Evolutionary conservation across 2,888 invertebrate genomes (phyloP), one percentile per base, ranked within the genome.

Genomic region (Furcula furcula): DNA sequence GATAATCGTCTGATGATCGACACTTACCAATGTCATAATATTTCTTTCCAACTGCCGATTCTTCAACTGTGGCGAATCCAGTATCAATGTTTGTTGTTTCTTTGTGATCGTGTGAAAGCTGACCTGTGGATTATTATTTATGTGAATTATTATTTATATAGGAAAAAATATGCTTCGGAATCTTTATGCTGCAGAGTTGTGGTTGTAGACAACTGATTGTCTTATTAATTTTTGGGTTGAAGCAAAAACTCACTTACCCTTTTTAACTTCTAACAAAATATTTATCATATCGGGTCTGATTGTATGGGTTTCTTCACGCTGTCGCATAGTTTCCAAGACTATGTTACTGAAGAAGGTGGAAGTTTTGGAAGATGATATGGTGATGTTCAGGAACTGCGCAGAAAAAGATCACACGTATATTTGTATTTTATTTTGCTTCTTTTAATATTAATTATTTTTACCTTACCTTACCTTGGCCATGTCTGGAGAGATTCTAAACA

Each of bases 201-300:
- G 7, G n/a, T 4, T 4, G 22, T 2, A 31, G n/a, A 20, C 16
- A 4, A 4, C 6, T 6, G 6, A 16, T 6, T 6, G 6, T 6
- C 3, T 16, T 16, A 3, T 4, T 16, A 16, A 6, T 6, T 4
- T 3, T 6, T 6, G 6, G 4, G 6, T 4, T 16, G 16, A 16
- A 16, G 5, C 3, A 34, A 35, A 22, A 6, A 10, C n/a, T n/a
- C n/a, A n/a, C n/a, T n/a, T n/a, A n/a, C n/a, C n/a, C n/a, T n/a
- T 58, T 23, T 50, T 62, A 1, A 53, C 39, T 41, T 64, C 83
- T 78, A 90, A 79, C 1, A 91, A 61, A 33, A 91, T 70, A 41
- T 91, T 80, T 14, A 91, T 89, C 89, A 91, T 85, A 46, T 91
- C 91, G 2, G 83, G 86, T 2, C 91, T 74, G 1, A 81, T 35